Evolutionary conservation across 2,888 invertebrate species (phyloP).

Genomic region (Diachrysia chrysitis): DNA sequence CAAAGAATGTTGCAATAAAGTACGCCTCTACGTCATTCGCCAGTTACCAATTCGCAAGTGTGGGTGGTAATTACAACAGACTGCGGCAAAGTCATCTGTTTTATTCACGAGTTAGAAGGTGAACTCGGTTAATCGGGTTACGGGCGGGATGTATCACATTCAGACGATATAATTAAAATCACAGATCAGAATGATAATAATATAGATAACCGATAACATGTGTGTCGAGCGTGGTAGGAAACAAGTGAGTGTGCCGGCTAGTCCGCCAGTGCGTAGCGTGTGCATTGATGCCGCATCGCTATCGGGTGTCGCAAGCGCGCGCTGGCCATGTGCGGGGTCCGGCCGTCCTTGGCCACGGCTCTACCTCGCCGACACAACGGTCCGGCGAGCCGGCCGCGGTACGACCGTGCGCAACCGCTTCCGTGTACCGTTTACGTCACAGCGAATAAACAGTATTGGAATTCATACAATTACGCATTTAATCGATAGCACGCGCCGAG

Average conservation of each 20-base stretch:
- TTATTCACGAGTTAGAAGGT: conserved; percentile 70
- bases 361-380: conserved; percentile 60
- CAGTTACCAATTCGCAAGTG: conserved; percentile 64
- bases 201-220: neutral
- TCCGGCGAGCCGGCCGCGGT: conserved; percentile 62
- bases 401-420: conserved; percentile 81
- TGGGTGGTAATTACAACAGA: conserved; percentile 74
- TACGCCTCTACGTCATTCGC: conserved; percentile 59
- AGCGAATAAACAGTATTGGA: conserved; percentile 51
- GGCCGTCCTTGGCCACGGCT: conserved; percentile 78
- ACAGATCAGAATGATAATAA: neutral
- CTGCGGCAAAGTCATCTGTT: conserved; percentile 71
- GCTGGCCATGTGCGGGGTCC: conserved; percentile 70
- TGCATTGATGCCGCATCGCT: conserved; percentile 62
- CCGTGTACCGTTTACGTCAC: conserved; percentile 78
- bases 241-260: conserved; percentile 35
- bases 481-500: conserved; percentile 66
- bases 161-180: neutral
- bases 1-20: conserved; percentile 60
- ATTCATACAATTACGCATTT: conserved; percentile 60
- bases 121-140: conserved; percentile 67
- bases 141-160: conserved; percentile 3
- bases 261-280: conserved; percentile 24
- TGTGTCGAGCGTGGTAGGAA: conserved; percentile 22
- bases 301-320: conserved; percentile 72